Percentiles rank a stretch among this genome's conserved stretches.
Evolutionary conservation across 2,888 invertebrate species (phyloP).

Genomic region (Sceliomorpha sp.): DNA sequence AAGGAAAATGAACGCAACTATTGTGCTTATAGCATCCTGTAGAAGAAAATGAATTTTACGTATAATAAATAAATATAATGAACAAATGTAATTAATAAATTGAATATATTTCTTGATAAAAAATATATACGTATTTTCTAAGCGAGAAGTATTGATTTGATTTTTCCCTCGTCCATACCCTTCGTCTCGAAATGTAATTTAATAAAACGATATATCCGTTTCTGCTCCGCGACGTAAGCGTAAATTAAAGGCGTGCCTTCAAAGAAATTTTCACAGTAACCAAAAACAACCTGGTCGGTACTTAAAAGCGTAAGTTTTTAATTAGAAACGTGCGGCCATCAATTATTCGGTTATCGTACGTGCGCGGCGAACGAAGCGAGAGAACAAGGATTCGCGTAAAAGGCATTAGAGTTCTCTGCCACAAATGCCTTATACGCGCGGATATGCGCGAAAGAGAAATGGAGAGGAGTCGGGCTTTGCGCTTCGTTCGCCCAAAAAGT

Average conservation of each 20-base stretch:
- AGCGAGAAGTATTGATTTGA: too few species aligned
- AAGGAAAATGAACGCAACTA: too few species aligned
- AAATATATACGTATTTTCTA: too few species aligned
- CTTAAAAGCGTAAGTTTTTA: conserved; percentile 12
- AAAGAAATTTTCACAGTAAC: conserved; percentile 10
- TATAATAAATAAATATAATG: too few species aligned
- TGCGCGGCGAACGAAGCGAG: not conserved
- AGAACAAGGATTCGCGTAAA: conserved; percentile 7
- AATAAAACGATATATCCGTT: too few species aligned
- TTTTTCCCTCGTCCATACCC: too few species aligned
- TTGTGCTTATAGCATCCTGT: too few species aligned
- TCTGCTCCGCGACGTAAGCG: too few species aligned
- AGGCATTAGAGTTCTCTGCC: conserved; percentile 2
- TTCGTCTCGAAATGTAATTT: too few species aligned
- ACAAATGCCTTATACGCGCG: conserved; percentile 13
- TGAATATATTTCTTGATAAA: too few species aligned
- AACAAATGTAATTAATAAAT: too few species aligned
- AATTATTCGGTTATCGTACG: conserved; percentile 12
- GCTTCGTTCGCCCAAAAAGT: conserved; percentile 28
- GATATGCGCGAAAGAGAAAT: conserved; percentile 11
- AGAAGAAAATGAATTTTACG: too few species aligned
- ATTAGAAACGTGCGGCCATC: conserved; percentile 13
- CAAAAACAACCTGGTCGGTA: conserved; percentile 1
- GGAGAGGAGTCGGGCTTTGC: conserved; percentile 13
- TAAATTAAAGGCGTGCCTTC: conserved; percentile 1